Evolutionary conservation across 1,140 invertebrate species (phyloP), one percentile per base, ranked within the genome.

Genomic region (Mizuhopecten yessoensis): DNA sequence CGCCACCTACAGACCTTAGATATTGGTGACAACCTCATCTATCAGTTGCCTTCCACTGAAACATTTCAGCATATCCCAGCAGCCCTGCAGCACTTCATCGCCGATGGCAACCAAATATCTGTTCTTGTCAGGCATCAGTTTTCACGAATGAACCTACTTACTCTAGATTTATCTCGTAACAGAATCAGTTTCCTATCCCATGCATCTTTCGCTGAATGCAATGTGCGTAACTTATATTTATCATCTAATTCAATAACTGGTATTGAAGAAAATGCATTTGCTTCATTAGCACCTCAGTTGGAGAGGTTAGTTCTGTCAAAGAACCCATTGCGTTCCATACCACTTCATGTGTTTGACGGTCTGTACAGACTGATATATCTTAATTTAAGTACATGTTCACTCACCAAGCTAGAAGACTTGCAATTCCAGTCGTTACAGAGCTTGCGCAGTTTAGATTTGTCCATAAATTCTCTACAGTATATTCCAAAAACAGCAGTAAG

Each of bases 381-480:
- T 11, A 95, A 95, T 91, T n/a, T 95, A 0, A 94, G 94, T 2
- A 87, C 90, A 17, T 95, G 95, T 90, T 88, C 90, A 13, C 45
- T 95, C n/a, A 91, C 45, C 0, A 86, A 34, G 7, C 87, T 95
- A 33, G 39, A 87, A 7, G 36, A 90, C 23, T 75, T 94, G 45
- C 34, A 90, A 15, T 93, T 95, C 87, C 75, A 88, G 33, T 87
- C 86, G 34, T 42, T 94, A 86, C 87, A 92, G 42, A 89, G 87
- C 42, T 89, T 95, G 13, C 49, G 86, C 7, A 87, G 34, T 20
- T 89, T 95, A 36, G 95, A 95, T 86, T 49, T 95, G 34, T 95
- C 95, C 1, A 86, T 87, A 34, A 95, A 95, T 89, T 91, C 90
- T 33, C 36, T 95, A 34, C 87, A 93, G 90, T 92, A 93, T 87